These are phyloP conservation scores for Heterodera schachtii DNA, from an alignment of 1,140 invertebrate genomes.

Conservation along the genomic window DNA sequence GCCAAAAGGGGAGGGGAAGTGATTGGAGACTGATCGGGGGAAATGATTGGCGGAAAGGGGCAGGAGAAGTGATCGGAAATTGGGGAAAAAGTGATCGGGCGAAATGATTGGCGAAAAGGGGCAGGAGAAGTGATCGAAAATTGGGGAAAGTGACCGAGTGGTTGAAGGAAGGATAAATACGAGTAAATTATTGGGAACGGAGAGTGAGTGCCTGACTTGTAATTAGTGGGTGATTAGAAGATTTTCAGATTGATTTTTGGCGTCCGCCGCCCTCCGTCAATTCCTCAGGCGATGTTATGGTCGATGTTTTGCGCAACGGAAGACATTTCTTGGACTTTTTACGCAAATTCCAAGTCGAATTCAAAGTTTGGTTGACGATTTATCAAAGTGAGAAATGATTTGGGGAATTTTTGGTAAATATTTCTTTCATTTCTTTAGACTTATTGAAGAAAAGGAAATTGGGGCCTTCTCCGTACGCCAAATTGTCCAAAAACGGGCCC, in stretches of 20 bases:
- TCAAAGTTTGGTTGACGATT: conserved; percentile 42
- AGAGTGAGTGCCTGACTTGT: no score
- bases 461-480: not conserved
- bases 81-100: no score
- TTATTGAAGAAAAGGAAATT: conserved; percentile 43
- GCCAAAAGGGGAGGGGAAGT: no score
- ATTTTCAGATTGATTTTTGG: conserved; percentile 43
- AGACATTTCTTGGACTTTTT: conserved; percentile 32
- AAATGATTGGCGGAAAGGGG: no score
- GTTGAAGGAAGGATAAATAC: not conserved
- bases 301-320: conserved; percentile 31
- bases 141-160: no score
- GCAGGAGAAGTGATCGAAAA: not conserved
- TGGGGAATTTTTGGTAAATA: conserved; percentile 12
- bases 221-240: no score
- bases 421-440: conserved; percentile 12
- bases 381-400: conserved; percentile 34
- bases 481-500: conserved; percentile 14
- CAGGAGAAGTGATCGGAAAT: no score
- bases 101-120: no score
- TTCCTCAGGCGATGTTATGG: conserved; percentile 39
- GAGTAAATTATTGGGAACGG: not conserved
- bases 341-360: conserved; percentile 26
- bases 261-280: conserved; percentile 27
- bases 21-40: no score